A percentile compares a stretch with the other conserved stretches of the same genome.
Conservation (phyloP, 92 coral and sea anemone genomes). For the Scolanthus callimorphus region DNA sequence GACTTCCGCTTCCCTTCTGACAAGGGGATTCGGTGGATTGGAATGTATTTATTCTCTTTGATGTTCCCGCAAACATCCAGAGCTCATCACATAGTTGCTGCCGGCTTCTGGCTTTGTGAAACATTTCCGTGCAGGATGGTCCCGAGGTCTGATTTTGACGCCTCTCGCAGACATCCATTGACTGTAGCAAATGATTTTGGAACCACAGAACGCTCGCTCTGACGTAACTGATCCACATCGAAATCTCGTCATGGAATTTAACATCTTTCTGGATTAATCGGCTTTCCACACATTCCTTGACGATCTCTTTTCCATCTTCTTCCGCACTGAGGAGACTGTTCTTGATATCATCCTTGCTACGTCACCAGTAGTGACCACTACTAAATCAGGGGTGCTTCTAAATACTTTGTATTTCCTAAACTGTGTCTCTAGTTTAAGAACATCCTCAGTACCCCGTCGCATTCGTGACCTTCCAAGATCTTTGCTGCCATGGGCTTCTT, state of each 20-base stretch:
- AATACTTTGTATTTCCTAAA: slow-evolving; percentile 21
- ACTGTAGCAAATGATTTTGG: too few species aligned
- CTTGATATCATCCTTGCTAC: slow-evolving; percentile 33
- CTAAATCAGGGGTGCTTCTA: slow-evolving; percentile 9
- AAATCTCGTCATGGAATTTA: slow-evolving; percentile 48
- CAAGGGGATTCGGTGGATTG: too few species aligned
- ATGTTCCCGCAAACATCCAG: too few species aligned
- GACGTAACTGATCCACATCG: too few species aligned
- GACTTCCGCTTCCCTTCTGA: too few species aligned
- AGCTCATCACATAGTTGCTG: too few species aligned
- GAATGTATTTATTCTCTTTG: too few species aligned
- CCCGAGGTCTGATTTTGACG: too few species aligned
- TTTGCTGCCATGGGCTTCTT: slow-evolving; percentile 22
- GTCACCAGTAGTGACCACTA: slow-evolving; percentile 31
- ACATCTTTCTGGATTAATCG: slow-evolving; percentile 24
- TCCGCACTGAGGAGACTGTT: slow-evolving; percentile 30
- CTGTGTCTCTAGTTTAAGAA: slow-evolving; percentile 13
- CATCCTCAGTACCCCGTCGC: slow-evolving; percentile 14
- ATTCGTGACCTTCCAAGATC: slow-evolving; percentile 12
- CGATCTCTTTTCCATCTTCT: slow-evolving; percentile 15
- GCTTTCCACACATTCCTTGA: slow-evolving; percentile 35
- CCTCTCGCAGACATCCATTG: too few species aligned
- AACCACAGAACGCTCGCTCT: too few species aligned
- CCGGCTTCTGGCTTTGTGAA: too few species aligned
- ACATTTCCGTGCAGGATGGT: too few species aligned